phyloP scores from a whole-genome alignment of 2,888 invertebrate species.

The Oeneis ivallda region DNA sequence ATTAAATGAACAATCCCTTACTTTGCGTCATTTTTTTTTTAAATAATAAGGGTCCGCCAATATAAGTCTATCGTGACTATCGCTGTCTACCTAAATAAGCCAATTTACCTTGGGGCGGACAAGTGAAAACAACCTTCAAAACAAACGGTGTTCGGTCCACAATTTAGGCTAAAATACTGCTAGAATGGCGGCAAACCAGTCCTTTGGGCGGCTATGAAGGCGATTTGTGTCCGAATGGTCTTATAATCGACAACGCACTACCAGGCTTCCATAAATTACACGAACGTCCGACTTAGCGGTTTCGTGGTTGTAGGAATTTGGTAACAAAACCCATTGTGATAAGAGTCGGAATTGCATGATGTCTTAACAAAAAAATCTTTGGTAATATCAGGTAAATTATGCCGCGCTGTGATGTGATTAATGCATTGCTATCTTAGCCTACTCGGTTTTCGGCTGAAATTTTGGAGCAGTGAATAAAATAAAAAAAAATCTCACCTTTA shows the following conservation, averaged over 20 bases:
- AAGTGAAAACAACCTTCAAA: slow-evolving; percentile 19
- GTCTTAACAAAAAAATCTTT: not conserved
- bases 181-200: slow-evolving; percentile 19
- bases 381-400: not conserved
- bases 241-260: slow-evolving; percentile 35
- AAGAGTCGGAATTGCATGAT: slow-evolving; percentile 24
- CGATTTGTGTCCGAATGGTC: slow-evolving; percentile 33
- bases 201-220: slow-evolving; percentile 25
- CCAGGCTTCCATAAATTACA: slow-evolving; percentile 29
- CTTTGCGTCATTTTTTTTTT: too few relatives aligned
- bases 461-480: not conserved
- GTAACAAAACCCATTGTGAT: slow-evolving; percentile 23
- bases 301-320: slow-evolving; percentile 27
- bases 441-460: not conserved
- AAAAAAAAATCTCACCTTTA: too few relatives aligned
- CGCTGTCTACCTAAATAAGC: not conserved
- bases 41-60: too few relatives aligned
- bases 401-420: not conserved
- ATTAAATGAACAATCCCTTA: too few relatives aligned
- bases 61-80: not conserved
- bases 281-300: slow-evolving; percentile 14
- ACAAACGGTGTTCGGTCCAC: slow-evolving; percentile 25
- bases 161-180: slow-evolving; percentile 20
- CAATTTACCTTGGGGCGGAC: slow-evolving; percentile 8
- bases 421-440: not conserved